Base-by-base conservation (phyloP, 2,888 invertebrate species). In the Synergus gifuensis region DNA sequence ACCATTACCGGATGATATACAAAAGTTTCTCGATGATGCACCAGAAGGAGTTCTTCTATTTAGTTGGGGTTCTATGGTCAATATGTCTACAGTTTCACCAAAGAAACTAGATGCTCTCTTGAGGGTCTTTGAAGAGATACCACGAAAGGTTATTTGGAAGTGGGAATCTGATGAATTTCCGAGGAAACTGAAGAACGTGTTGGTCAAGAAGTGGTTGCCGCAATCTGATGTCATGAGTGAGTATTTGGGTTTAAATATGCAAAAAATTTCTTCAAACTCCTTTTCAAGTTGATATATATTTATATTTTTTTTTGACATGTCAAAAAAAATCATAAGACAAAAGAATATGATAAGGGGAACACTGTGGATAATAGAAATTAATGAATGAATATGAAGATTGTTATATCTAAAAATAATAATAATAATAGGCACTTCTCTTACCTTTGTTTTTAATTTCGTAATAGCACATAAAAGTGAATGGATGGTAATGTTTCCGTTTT, bases 141-240 rank as follows among this genome's bases (percentile, higher is more conserved):
- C 95, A 2, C 94, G 96, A 84, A 94, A 95, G 81, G 94, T 18
- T 93, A 94, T 87, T 93, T 97, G 96, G 96, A 96, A 96, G 93
- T 96, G 95, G 95, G 94, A 95, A 42, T 54, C 66, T 3, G 86
- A 86, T 0, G 92, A 93, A 7, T 88, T 94, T 83, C 92, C 93
- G 0, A 92, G 93, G 94, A 93, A 95, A 84, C 94, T 95, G 44
- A 92, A 93, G 77, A 96, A 96, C 89, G 92, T 96, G 11, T 94
- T 94, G 89, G 90, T 94, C 7, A 93, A 93, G 67, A 94, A 93
- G 81, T 96, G 96, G 96, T 89, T 96, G 85, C 97, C 97, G 0
- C 97, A 97, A 88, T 94, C 95, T 86, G 96, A 96, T 89, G 93
- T 97, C 87, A 93, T 97, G 78, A 95, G 97, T 97, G 92, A 94